Evolutionary conservation across 2,113 vertebrate genomes (phyloP).

Genomic region (Chrysemys picta): DNA sequence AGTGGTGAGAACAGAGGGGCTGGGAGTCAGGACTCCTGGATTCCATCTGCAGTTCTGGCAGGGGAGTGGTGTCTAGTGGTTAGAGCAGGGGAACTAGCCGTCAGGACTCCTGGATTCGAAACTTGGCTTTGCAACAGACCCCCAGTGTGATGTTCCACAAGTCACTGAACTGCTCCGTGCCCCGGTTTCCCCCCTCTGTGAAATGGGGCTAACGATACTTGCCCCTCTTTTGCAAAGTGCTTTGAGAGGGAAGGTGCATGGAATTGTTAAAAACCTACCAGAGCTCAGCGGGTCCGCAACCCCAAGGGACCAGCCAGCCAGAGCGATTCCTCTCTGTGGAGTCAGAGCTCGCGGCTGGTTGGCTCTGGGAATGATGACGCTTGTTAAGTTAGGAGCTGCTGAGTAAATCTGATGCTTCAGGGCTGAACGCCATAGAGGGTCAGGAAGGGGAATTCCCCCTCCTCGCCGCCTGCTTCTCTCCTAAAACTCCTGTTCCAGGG

Average conservation of each 20-base stretch:
- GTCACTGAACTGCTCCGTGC: background rate
- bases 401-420: background rate
- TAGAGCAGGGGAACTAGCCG: background rate
- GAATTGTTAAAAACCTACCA: background rate
- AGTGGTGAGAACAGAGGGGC: background rate
- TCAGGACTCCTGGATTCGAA: background rate
- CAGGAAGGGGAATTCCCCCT: background rate
- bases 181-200: background rate
- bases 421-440: background rate
- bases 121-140: background rate
- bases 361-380: background rate
- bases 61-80: background rate
- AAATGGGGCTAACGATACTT: background rate
- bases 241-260: background rate
- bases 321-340: background rate
- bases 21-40: too few species aligned
- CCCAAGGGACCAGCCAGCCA: background rate
- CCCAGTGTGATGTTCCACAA: background rate
- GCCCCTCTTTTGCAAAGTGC: background rate
- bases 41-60: background rate
- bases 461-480: too few species aligned
- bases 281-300: too few species aligned
- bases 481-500: too few species aligned
- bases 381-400: background rate
- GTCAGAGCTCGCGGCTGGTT: background rate